Evolutionary conservation across 1,140 invertebrate species (phyloP), one percentile per base, ranked within the genome.

Genomic region (Conopomorpha cramerella): DNA sequence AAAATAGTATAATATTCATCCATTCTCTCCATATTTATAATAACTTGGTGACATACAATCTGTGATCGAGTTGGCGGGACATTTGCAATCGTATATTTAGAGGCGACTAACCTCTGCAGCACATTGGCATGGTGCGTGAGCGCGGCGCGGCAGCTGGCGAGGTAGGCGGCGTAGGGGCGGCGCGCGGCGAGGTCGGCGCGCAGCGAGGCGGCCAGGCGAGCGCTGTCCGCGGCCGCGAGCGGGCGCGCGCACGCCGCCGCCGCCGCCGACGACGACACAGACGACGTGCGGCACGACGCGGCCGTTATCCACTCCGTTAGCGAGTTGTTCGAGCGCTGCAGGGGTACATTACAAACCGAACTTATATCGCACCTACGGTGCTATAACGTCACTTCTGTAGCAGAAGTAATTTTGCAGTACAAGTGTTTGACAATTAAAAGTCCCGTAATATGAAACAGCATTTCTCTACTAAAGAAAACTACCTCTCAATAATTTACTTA

Each of bases 61-160:
- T n/a, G n/a, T n/a, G n/a, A n/a, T n/a, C n/a, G n/a, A n/a, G n/a
- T n/a, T n/a, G n/a, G n/a, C n/a, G n/a, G n/a, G n/a, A n/a, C n/a
- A n/a, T n/a, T n/a, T n/a, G n/a, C n/a, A n/a, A n/a, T n/a, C n/a
- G n/a, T n/a, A n/a, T n/a, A n/a, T n/a, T n/a, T n/a, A 23, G 10
- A 23, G 4, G 4, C 19, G 19, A 73, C 55, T 67, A 60, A 78
- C 70, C 82, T 77, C 34, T 86, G 80, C n/a, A 91, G 67, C 45
- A 85, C 82, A 18, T 85, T 79, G 14, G 84, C 62, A 2, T 84
- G 82, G 16, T 83, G 80, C 16, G 91, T 67, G 3, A 92, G 67
- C 2, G 85, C 82, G 42, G 90, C 84, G 23, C 87, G 76, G 55
- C 86, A 89, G 30, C 85, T 76, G 23, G 89, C 82, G 29, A 93